Percentiles rank a stretch among this genome's conserved stretches.
phyloP scores from a whole-genome alignment of 1,140 invertebrate species.

The Polypedilum vanderplanki region DNA sequence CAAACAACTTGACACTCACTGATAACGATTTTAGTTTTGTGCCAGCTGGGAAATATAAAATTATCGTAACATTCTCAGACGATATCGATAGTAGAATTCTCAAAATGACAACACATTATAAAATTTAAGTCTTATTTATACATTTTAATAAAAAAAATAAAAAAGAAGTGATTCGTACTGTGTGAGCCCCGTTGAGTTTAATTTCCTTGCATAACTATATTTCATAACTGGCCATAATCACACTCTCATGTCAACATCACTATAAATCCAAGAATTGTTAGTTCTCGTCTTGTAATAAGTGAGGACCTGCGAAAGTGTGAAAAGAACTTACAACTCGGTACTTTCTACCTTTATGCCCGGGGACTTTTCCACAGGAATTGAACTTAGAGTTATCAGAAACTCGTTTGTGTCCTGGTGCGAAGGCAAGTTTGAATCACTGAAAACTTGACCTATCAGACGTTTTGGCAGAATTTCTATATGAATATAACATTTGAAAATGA shows the following conservation, averaged over 20 bases:
- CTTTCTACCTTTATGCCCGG: conserved; percentile 25
- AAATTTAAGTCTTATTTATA: neutral
- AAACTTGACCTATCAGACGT: neutral
- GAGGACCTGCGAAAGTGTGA: neutral
- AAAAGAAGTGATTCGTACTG: conserved; percentile 21
- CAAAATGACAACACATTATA: neutral
- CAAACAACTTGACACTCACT: neutral
- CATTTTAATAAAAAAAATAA: neutral
- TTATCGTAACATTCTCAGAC: conserved; percentile 6
- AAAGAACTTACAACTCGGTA: conserved; percentile 16
- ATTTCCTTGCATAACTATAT: conserved; percentile 25
- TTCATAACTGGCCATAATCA: neutral
- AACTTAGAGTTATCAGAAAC: conserved; percentile 25
- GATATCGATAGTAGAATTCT: neutral
- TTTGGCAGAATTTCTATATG: neutral
- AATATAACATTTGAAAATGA: neutral
- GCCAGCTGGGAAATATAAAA: conserved; percentile 8
- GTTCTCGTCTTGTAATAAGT: conserved; percentile 3
- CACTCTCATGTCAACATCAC: neutral
- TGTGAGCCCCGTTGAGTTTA: conserved; percentile 25
- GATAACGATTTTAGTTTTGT: neutral
- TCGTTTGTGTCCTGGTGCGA: conserved; percentile 23
- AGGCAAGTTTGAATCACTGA: conserved; percentile 4
- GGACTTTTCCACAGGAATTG: conserved; percentile 22
- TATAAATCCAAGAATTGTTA: neutral